A percentile compares a stretch with the other conserved stretches of the same genome.
phyloP scores from a whole-genome alignment of 2,113 vertebrate species.

The Tricholaema leucomelas region DNA sequence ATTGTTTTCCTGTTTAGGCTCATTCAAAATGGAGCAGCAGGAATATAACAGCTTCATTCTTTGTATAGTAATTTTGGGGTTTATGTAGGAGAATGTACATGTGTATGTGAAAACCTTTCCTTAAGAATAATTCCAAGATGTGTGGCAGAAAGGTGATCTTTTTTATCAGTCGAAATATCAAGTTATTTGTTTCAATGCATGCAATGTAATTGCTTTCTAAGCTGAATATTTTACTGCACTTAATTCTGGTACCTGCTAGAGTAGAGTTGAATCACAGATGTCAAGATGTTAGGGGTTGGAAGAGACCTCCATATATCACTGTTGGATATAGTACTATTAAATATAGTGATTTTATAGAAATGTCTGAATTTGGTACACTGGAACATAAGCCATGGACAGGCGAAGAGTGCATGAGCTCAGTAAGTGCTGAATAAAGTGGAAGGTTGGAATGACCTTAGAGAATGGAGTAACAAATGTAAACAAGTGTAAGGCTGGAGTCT shows the following conservation, averaged over 20 bases:
- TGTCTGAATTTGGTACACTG: too few relatives aligned
- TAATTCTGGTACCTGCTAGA: neutral
- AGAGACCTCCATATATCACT: too few relatives aligned
- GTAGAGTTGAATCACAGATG: too few relatives aligned
- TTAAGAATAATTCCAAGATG: neutral
- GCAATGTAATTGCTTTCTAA: neutral
- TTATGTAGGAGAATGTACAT: neutral
- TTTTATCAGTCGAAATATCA: neutral
- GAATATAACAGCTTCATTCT: neutral
- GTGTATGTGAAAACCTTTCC: neutral
- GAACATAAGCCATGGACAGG: too few relatives aligned
- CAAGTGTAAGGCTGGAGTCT: too few relatives aligned
- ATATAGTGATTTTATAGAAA: too few relatives aligned
- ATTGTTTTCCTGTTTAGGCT: neutral
- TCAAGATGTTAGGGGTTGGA: too few relatives aligned
- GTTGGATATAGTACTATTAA: too few relatives aligned
- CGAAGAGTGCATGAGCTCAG: too few relatives aligned
- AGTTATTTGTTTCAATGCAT: neutral
- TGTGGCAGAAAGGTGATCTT: neutral
- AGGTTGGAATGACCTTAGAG: too few relatives aligned
- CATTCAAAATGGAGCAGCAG: neutral
- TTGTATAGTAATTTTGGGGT: neutral
- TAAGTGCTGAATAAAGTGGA: too few relatives aligned
- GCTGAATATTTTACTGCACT: neutral
- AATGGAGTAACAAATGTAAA: too few relatives aligned